phyloP scores from a whole-genome alignment of 2,888 invertebrate species.

The Athripsodes cinereus region DNA sequence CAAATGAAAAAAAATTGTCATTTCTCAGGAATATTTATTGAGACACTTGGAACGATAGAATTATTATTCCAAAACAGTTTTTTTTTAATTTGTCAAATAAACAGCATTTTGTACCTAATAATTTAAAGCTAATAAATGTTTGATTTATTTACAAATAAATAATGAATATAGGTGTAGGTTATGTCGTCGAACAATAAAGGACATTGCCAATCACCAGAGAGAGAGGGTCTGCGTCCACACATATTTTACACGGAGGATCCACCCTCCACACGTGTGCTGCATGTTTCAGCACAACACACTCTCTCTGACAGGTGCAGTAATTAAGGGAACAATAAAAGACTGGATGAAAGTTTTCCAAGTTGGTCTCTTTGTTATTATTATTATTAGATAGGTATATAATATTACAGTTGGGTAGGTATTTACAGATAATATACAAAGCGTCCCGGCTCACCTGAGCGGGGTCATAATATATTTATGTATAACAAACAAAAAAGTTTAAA shows the following conservation, averaged over 20 bases:
- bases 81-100: too few species aligned
- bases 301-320: not conserved
- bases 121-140: too few species aligned
- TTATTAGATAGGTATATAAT: slow-evolving; percentile 18
- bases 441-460: slow-evolving; percentile 8
- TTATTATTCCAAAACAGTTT: not conserved
- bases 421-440: slow-evolving; percentile 24
- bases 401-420: slow-evolving; percentile 25
- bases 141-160: too few species aligned
- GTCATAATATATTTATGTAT: not conserved
- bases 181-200: too few species aligned
- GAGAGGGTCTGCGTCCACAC: too few species aligned
- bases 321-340: slow-evolving; percentile 17
- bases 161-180: too few species aligned
- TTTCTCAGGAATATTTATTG: not conserved
- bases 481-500: not conserved
- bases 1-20: not conserved
- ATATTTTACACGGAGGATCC: too few species aligned
- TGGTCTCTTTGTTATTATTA: slow-evolving; percentile 27
- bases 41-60: not conserved
- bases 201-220: too few species aligned
- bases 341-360: slow-evolving; percentile 24
- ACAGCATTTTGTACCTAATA: too few species aligned
- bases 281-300: too few species aligned
- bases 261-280: too few species aligned